Evolutionary conservation across 2,113 vertebrate species (phyloP).

Genomic region (Sphyrna mokarran): DNA sequence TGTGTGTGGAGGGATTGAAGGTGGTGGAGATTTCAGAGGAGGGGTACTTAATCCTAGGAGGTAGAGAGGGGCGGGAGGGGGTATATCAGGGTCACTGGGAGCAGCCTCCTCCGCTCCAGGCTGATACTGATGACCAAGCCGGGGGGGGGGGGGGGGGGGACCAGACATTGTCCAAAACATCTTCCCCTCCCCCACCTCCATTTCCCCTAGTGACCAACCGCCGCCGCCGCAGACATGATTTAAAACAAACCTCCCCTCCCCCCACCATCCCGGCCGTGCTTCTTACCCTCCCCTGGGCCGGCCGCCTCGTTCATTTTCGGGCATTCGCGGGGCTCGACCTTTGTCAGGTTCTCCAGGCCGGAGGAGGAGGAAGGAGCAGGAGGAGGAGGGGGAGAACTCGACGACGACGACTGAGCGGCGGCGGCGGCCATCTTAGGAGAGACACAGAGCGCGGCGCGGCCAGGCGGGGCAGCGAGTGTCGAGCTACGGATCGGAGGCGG

Average conservation of each 20-base stretch:
- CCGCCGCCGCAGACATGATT: not conserved
- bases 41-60: not conserved
- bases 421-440: conserved; percentile 32
- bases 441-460: not conserved
- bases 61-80: not conserved
- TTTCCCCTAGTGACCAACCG: not conserved
- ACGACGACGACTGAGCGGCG: not conserved
- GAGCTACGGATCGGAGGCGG: not conserved
- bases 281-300: conserved; percentile 37
- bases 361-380: too few relatives aligned
- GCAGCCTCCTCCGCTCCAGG: not conserved
- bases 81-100: not conserved
- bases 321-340: conserved; percentile 3
- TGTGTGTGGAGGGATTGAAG: not conserved
- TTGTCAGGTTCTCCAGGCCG: conserved; percentile 9
- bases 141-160: too few relatives aligned
- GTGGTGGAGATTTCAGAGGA: not conserved
- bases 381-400: too few relatives aligned
- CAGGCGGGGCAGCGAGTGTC: not conserved
- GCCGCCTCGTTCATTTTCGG: not conserved
- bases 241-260: not conserved
- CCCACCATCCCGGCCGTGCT: conserved; percentile 46
- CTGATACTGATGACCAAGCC: not conserved
- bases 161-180: not conserved
- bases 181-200: conserved; percentile 20